phyloP scores from a whole-genome alignment of 2,888 invertebrate species.

The Scaptomyza tumidula region DNA sequence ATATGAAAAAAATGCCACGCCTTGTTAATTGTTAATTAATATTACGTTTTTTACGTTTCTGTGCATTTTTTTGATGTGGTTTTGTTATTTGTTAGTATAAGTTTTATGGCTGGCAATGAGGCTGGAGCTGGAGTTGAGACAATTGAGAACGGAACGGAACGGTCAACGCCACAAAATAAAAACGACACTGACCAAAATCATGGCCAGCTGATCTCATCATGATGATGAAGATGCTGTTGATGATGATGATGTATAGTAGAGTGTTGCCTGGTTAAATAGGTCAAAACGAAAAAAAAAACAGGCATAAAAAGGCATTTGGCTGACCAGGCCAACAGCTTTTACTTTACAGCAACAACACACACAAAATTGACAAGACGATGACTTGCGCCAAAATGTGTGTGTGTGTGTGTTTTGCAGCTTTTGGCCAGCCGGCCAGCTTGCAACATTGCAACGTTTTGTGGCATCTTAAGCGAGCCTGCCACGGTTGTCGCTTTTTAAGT shows the following conservation, averaged over 20 bases:
- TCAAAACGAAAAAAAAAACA: background rate
- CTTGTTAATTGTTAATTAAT: conserved; percentile 60
- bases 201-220: conserved; percentile 24
- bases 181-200: conserved; percentile 37
- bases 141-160: conserved; percentile 11
- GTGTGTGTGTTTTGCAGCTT: background rate
- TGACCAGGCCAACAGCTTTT: conserved; percentile 55
- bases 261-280: conserved; percentile 21
- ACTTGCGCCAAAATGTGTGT: conserved; percentile 14
- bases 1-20: conserved; percentile 18
- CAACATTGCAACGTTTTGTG: conserved; percentile 15
- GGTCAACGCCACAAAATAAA: conserved; percentile 3
- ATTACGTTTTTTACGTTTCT: conserved; percentile 15
- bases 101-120: conserved; percentile 28
- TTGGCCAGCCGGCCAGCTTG: background rate
- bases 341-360: conserved; percentile 40
- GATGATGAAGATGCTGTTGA: conserved; percentile 3
- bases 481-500: conserved; percentile 1
- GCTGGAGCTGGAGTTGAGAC: conserved; percentile 5
- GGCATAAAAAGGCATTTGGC: conserved; percentile 55
- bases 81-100: conserved; percentile 29
- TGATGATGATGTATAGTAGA: conserved; percentile 1
- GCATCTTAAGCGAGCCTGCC: conserved; percentile 15
- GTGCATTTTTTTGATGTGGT: conserved; percentile 15
- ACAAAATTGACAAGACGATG: conserved; percentile 31